These are phyloP conservation scores for Archips crataeganus DNA, from an alignment of 2,888 invertebrate species.

Conservation along the genomic window DNA sequence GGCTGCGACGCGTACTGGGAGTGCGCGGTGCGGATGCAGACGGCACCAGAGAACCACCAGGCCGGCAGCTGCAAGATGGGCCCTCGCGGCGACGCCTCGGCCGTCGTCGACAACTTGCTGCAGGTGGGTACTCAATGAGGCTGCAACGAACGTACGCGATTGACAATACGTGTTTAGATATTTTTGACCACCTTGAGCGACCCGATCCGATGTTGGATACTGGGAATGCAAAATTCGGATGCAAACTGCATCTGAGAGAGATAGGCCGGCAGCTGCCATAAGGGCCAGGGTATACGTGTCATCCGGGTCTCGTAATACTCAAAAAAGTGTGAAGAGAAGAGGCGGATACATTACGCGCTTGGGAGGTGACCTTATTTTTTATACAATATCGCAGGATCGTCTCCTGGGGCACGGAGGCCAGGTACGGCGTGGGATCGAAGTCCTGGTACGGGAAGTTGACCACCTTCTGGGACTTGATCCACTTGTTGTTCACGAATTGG, in stretches of 20 bases:
- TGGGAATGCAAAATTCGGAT: too few species aligned
- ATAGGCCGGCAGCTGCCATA: too few species aligned
- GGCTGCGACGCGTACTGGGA: constrained; percentile 92
- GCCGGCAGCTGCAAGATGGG: constrained; percentile 95
- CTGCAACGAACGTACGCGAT: too few species aligned
- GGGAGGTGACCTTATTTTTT: too few species aligned
- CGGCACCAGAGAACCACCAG: constrained; percentile 94
- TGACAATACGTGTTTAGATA: too few species aligned
- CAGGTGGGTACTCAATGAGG: constrained; percentile 64
- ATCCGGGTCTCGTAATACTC: too few species aligned
- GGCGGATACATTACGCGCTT: too few species aligned
- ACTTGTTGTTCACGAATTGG: constrained; percentile 95
- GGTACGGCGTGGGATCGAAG: constrained; percentile 94
- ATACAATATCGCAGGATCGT: constrained; percentile 80
- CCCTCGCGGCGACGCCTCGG: constrained; percentile 88
- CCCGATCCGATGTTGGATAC: too few species aligned
- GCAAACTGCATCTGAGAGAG: too few species aligned
- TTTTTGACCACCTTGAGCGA: too few species aligned
- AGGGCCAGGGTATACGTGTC: too few species aligned
- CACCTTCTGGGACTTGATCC: constrained; percentile 97
- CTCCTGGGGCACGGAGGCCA: constrained; percentile 93
- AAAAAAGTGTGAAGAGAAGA: too few species aligned
- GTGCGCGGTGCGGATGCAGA: constrained; percentile 90
- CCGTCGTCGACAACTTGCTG: constrained; percentile 91
- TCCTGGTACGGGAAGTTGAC: constrained; percentile 95